Evolutionary conservation across 1,140 invertebrate species (phyloP), one percentile per base, ranked within the genome.

Genomic region (Drosophila funebris): DNA sequence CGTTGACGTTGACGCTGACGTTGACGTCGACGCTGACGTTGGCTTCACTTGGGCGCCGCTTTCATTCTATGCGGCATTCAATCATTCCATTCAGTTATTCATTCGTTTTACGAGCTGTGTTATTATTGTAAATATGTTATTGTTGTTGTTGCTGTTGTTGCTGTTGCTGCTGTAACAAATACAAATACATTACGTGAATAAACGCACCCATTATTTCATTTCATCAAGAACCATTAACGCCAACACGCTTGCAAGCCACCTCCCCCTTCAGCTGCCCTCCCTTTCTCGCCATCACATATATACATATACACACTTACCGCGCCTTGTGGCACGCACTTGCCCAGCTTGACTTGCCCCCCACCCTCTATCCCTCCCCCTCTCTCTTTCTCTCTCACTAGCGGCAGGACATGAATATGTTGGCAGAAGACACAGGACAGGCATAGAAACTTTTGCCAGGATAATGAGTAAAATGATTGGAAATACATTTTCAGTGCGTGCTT

Each of bases 181-280:
- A 89, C 84, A 88, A 88, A 88, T 88, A 88, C 83, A 88, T 88
- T 88, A 88, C 83, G 83, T 88, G 84, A 89, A 88, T 88, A 88
- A 88, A 88, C 83, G 83, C 83, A 89, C 83, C 83, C 83, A 89
- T 88, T 88, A 88, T 89, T 88, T 88, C 83, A 88, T 88, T 88
- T 88, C 83, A 88, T 87, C 83, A 87, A 87, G 83, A 87, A 88
- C 83, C 84, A 88, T 88, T 88, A 88, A 87, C 83, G 83, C 84
- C 84, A 88, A 87, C 83, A 87, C 83, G 83, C 82, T 78, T 76
- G 62, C 76, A 76, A 66, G 50, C 54, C 48, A 44, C 48, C 56
- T 43, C 58, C 13, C 57, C 52, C 29, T 54, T 36, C 66, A 44
- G 43, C 27, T 7, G 13, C 9, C 18, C 14, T 22, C 27, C 9